Base-by-base conservation (phyloP, 2,113 vertebrate species). In the Poeciliopsis turrubarensis region DNA sequence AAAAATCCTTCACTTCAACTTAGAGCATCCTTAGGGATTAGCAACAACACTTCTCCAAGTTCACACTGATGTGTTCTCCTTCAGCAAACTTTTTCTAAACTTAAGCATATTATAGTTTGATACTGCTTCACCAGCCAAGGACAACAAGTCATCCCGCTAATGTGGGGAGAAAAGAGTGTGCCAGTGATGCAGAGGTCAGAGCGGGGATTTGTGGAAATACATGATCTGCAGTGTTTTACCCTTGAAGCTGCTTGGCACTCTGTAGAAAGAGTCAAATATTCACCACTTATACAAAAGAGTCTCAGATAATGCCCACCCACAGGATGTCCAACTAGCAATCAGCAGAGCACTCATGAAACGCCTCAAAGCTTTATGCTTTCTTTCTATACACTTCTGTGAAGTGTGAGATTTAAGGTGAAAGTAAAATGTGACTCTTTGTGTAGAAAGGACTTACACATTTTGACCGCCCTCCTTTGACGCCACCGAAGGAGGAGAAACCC, bases 101-200 rank as follows among this genome's bases (percentile, higher is more conserved):
- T 79, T 66, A 14, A 78, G 57, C 39, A 73, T 31, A 73, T 85
- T 75, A 65, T 31, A 81, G 54, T 75, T 79, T 73, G 80, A 80
- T 79, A 17, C 72, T 68, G 80, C 41, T 61, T 81, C 77, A 63
- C 63, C 81, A 82, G 77, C 82, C 82, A 91, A 92, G 87, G 90
- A 86, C 89, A 87, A 80, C 78, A 73, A 86, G 73, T 90, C 89
- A 89, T 92, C 86, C 83, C 60, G 63, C 89, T 91, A 90, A 90
- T 90, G 86, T 73, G 70, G 4, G 47, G 57, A 67, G 70, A 67
- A 74, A 60, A 66, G 69, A 60, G 70, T 74, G 61, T 32, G 78
- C 70, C 72, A 78, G 70, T 60, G 77, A 70, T 76, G 72, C 32
- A 37, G 44, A 79, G 79, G 87, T 85, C 74, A 84, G 47, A 79